These are phyloP conservation scores for Neomicropteryx cornuta DNA, from an alignment of 1,140 invertebrate species.

Conservation along the genomic window DNA sequence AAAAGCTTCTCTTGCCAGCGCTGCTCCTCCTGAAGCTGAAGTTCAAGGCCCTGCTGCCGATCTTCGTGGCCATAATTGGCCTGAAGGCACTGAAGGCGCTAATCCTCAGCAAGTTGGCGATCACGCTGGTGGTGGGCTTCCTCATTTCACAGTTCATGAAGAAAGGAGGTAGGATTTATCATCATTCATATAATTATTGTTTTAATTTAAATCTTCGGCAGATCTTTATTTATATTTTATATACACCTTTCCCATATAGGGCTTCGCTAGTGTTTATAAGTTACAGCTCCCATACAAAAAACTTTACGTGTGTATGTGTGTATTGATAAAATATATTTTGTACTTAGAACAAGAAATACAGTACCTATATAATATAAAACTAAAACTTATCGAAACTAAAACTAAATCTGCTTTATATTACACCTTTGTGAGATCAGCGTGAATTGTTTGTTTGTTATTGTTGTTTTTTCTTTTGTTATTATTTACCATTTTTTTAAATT, in stretches of 20 bases:
- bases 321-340: too few species aligned
- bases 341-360: too few species aligned
- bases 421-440: too few species aligned
- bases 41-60: slow-evolving; percentile 72
- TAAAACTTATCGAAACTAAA: too few species aligned
- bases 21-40: slow-evolving; percentile 70
- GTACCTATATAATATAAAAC: too few species aligned
- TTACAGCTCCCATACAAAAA: too few species aligned
- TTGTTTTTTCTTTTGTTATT: too few species aligned
- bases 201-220: not conserved
- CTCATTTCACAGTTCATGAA: slow-evolving; percentile 68
- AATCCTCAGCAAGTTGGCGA: slow-evolving; percentile 69
- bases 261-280: too few species aligned
- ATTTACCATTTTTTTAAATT: too few species aligned
- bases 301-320: too few species aligned
- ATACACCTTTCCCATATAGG: not conserved
- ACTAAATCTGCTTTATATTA: too few species aligned
- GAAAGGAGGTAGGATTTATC: slow-evolving; percentile 31
- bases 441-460: too few species aligned
- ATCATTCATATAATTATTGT: slow-evolving; percentile 3
- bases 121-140: slow-evolving; percentile 68
- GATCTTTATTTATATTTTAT: slow-evolving; percentile 8
- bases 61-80: slow-evolving; percentile 63
- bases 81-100: slow-evolving; percentile 73
- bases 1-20: slow-evolving; percentile 68